Conservation (phyloP, 2,888 invertebrate genomes). For the Dimorphilus gyrociliatus region DNA sequence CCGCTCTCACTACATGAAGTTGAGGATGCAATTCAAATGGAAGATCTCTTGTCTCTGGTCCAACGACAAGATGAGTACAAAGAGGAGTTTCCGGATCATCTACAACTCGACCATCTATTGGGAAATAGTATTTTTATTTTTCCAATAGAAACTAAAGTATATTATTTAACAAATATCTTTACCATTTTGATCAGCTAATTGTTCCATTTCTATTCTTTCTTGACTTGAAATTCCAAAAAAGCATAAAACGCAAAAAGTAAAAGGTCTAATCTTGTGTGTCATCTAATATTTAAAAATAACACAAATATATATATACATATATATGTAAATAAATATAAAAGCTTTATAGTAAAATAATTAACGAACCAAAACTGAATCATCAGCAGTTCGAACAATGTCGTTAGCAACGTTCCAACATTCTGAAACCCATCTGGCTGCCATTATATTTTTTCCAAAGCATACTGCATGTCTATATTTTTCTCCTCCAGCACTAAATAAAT, state of each 20-base stretch:
- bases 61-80: constrained; percentile 70
- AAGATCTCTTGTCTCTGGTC: constrained; percentile 29
- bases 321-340: constrained; percentile 21
- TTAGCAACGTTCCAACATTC: too few species aligned
- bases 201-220: constrained; percentile 78
- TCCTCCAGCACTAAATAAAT: constrained; percentile 67
- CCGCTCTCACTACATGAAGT: constrained; percentile 24
- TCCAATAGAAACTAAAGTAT: not conserved
- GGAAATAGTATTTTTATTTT: too few species aligned
- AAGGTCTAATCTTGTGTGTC: constrained; percentile 60
- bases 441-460: too few species aligned
- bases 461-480: constrained; percentile 84
- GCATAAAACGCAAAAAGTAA: constrained; percentile 67
- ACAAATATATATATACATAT: not conserved
- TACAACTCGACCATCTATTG: too few species aligned
- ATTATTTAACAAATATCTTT: constrained; percentile 2
- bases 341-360: constrained; percentile 32
- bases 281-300: constrained; percentile 3
- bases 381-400: not conserved
- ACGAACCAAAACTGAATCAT: not conserved
- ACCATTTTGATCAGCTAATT: constrained; percentile 68
- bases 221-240: constrained; percentile 77
- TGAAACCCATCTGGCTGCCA: too few species aligned
- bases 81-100: constrained; percentile 56
- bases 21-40: constrained; percentile 15